Evolutionary conservation across 2,113 vertebrate genomes (phyloP).

Genomic region (Acanthochromis polyacanthus): DNA sequence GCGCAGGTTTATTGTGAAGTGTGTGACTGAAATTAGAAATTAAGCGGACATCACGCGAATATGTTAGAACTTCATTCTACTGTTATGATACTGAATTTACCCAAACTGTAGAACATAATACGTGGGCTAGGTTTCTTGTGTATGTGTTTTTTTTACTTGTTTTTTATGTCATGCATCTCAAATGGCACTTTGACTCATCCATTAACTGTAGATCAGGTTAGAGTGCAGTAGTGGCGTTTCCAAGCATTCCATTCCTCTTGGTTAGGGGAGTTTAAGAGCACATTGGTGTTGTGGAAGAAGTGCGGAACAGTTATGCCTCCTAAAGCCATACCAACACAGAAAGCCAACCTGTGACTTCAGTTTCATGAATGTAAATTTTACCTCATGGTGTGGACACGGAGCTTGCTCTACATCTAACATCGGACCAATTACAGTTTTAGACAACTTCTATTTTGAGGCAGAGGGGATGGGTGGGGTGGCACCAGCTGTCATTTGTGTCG

Average conservation of each 20-base stretch:
- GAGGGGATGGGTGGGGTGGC: conserved; percentile 32
- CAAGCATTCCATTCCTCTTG: conserved; percentile 78
- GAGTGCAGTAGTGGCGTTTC: conserved; percentile 70
- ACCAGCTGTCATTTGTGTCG: conserved; percentile 59
- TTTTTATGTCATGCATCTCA: conserved; percentile 66
- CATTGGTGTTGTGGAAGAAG: conserved; percentile 58
- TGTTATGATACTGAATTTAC: conserved; percentile 44
- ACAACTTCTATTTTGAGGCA: conserved; percentile 61
- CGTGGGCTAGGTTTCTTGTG: conserved; percentile 30
- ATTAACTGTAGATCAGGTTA: conserved; percentile 75
- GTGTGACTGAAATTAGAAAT: conserved; percentile 49
- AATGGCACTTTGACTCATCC: conserved; percentile 75
- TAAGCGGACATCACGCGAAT: conserved; percentile 46
- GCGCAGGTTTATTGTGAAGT: conserved; percentile 63
- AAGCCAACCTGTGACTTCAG: conserved; percentile 79
- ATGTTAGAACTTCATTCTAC: conserved; percentile 38
- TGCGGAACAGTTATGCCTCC: conserved; percentile 67
- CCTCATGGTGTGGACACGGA: conserved; percentile 80
- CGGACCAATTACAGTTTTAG: conserved; percentile 82
- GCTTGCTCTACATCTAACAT: conserved; percentile 77
- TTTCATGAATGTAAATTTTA: conserved; percentile 83
- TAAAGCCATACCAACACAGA: conserved; percentile 82
- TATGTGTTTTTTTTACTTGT: not conserved
- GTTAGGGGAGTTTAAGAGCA: conserved; percentile 72
- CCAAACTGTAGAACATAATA: conserved; percentile 45